phyloP scores from a whole-genome alignment of 2,113 vertebrate species.

The Syngnathoides biaculeatus region DNA sequence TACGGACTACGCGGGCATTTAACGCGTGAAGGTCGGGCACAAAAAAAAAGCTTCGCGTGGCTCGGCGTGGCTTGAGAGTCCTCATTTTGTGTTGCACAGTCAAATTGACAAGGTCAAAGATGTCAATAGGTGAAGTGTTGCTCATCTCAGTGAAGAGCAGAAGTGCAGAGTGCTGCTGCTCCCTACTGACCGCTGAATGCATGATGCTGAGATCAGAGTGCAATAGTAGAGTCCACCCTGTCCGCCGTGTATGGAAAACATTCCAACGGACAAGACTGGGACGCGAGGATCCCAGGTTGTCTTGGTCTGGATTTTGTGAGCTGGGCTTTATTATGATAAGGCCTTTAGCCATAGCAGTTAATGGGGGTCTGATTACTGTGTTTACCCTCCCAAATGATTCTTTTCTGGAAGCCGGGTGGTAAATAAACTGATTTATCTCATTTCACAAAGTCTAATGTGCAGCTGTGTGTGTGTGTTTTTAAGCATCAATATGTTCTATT shows the following conservation, averaged over 20 bases:
- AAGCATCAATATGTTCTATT: slow-evolving; percentile 9
- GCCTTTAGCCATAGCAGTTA: slow-evolving; percentile 54
- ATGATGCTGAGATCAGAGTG: background rate
- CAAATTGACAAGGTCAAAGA: slow-evolving; percentile 64
- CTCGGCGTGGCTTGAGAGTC: slow-evolving; percentile 25
- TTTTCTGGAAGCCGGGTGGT: slow-evolving; percentile 12
- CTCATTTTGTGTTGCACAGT: slow-evolving; percentile 33
- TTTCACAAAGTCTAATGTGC: background rate
- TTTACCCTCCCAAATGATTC: slow-evolving; percentile 26
- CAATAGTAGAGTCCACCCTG: too few relatives aligned
- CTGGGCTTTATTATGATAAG: slow-evolving; percentile 47
- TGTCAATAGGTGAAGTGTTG: slow-evolving; percentile 61
- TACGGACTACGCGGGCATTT: slow-evolving; percentile 11
- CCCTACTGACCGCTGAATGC: slow-evolving; percentile 53
- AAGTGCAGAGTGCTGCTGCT: slow-evolving; percentile 65
- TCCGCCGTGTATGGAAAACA: background rate
- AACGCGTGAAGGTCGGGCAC: slow-evolving; percentile 47
- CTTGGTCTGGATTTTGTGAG: slow-evolving; percentile 16
- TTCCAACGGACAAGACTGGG: slow-evolving; percentile 3
- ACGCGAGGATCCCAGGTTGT: slow-evolving; percentile 30
- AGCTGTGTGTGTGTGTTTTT: background rate
- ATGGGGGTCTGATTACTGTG: slow-evolving; percentile 50
- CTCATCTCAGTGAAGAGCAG: slow-evolving; percentile 25
- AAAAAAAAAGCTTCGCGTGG: slow-evolving; percentile 27
- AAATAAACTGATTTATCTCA: slow-evolving; percentile 26